Evolutionary conservation across 2,797 vertebrate genomes (phyloP).

Genomic region (Gymnodraco acuticeps): DNA sequence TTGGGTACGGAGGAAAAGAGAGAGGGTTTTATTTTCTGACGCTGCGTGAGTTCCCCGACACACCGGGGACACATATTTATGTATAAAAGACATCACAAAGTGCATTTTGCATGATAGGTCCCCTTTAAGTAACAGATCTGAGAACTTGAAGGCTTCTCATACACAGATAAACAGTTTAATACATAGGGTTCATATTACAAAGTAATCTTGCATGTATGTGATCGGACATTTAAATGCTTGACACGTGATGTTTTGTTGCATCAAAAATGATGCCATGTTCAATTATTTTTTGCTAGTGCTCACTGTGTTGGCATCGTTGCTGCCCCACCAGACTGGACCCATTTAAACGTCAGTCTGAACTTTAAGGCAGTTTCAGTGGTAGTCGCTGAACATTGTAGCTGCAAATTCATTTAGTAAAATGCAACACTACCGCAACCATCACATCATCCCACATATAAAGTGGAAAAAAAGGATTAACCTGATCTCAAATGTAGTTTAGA

Average conservation of each 20-base stretch:
- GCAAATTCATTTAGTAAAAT: background rate
- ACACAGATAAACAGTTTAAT: background rate
- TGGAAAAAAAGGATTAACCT: background rate
- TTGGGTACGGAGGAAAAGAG: no score
- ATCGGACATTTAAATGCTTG: background rate
- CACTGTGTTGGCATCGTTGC: background rate
- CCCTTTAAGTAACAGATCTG: no score
- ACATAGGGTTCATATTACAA: background rate
- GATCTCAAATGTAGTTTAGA: background rate
- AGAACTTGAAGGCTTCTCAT: background rate
- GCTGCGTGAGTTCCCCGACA: no score
- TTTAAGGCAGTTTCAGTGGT: background rate
- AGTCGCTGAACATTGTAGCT: background rate
- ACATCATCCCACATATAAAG: background rate
- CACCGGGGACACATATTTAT: no score
- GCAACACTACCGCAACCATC: background rate
- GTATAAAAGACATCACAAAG: no score
- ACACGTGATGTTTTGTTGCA: background rate
- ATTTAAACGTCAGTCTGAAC: background rate
- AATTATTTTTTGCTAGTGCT: no score
- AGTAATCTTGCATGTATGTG: background rate
- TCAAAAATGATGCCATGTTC: background rate
- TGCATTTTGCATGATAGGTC: no score
- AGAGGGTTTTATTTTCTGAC: no score
- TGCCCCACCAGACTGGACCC: background rate